Evolutionary conservation across 2,797 vertebrate species (phyloP), one percentile per base, ranked within the genome.

Genomic region (Propithecus deckenii): DNA sequence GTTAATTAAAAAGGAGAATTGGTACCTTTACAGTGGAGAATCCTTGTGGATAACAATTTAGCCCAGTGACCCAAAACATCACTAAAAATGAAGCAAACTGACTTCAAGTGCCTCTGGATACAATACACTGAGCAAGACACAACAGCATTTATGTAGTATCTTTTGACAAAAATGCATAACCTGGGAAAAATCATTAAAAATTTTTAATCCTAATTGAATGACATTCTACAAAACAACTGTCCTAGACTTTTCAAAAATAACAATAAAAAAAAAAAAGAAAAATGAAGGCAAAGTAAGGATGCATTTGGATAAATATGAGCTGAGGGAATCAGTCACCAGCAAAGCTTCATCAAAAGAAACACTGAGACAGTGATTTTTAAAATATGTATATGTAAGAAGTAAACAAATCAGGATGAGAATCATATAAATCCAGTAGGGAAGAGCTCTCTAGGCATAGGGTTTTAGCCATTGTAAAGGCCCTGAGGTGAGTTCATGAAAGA

Each of bases 121-220:
- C 17, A 35, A 52, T 10, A 55, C 18, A 38, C 55, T 90, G 61
- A 71, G 12, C 52, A 75, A 75, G 14, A 75, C 43, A 35, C 2
- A n/a, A 12, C 15, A 80, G 76, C 23, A 43, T 23, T 89, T 63
- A 69, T 11, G 10, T 38, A 48, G n/a, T 57, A 92, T 84, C 32
- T 94, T 87, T 65, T 90, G 35, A 57, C 72, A 91, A 38, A 74
- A 75, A 89, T 67, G 15, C 22, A 86, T 78, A 87, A 72, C 30
- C 18, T 48, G 23, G 92, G 81, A 92, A 17, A 92, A 96, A 76
- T 94, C 10, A 84, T 94, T 65, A 43, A 76, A 88, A 87, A 32
- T 46, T 35, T 83, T 81, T 84, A 90, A 92, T 67, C 13, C 4
- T 76, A 52, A 74, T 14, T 61, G 41, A 48, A 43, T 90, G 50